Base-by-base conservation (phyloP, 35 echinoderm and acorn worm genomes). In the Ophioderma brevispina region DNA sequence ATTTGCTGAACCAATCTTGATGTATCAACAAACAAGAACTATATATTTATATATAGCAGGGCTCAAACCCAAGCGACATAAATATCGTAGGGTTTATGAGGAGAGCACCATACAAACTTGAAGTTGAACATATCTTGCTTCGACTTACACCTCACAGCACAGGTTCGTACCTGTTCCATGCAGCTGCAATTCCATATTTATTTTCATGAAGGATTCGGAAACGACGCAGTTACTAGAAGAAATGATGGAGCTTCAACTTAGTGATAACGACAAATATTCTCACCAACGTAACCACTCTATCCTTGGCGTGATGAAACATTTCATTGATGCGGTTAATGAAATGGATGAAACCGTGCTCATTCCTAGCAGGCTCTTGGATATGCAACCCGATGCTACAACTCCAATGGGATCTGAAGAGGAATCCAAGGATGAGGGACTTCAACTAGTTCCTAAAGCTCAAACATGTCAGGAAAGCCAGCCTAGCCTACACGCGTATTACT, bases 281-380 rank as follows among this genome's bases (percentile, higher is more conserved):
- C 5, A 70, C 28, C 59, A 70, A 70, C 28, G 59, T 30, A 85
- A 70, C 37, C 92, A 91, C 30, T 99, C 97, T 18, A 93, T 99
- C 41, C 80, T 99, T 32, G 93, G 94, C 25, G 86, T 94, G 3
- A 99, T 99, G 97, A 99, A 99, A 81, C 77, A 88, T 25, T 99
- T 99, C 82, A 99, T 99, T 50, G 87, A 94, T 36, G 89, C 97
- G 33, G 97, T 99, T 0, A 94, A 99, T 80, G 97, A 99, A 19
- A 99, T 99, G 97, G 94, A 99, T 87, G 91, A 95, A 75, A 99
- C 97, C 0, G 97, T 99, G 0, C 77, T 99, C 21, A 99, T 99
- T 77, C 97, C 97, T 14, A 99, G 97, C 33, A 90, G 93, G 0
- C 77, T 99, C 21, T 76, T 92, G 38, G 97, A 99, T 84, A 99